phyloP scores from a whole-genome alignment of 2,797 vertebrate genomes.

The Menidia menidia region DNA sequence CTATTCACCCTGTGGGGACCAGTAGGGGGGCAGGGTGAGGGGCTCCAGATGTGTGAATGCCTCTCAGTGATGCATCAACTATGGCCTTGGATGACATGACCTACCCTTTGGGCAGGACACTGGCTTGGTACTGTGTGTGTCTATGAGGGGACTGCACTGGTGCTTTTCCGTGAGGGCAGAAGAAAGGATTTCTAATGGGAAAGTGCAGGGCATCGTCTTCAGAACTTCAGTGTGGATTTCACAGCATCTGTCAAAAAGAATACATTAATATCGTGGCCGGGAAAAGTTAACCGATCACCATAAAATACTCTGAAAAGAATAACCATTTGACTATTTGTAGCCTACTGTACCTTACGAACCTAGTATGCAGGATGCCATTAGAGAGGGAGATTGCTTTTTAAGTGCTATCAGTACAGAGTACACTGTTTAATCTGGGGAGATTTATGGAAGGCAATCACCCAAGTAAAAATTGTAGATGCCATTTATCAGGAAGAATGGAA shows the following conservation, averaged over 20 bases:
- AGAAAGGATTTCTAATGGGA: slow-evolving; percentile 9
- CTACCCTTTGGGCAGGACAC: slow-evolving; percentile 78
- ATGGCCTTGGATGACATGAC: slow-evolving; percentile 72
- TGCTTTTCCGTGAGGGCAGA: slow-evolving; percentile 37
- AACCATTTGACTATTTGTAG: slow-evolving; percentile 56
- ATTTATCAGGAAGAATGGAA: slow-evolving; percentile 86
- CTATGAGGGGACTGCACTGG: slow-evolving; percentile 36
- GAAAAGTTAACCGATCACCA: slow-evolving; percentile 39
- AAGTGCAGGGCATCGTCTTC: slow-evolving; percentile 2
- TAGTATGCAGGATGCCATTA: slow-evolving; percentile 70
- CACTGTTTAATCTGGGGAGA: slow-evolving; percentile 79
- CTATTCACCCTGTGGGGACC: slow-evolving; percentile 70
- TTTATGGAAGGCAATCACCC: slow-evolving; percentile 85
- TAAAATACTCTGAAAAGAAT: slow-evolving; percentile 41
- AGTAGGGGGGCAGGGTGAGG: slow-evolving; percentile 66
- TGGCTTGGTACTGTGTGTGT: slow-evolving; percentile 54
- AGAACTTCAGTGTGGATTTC: slow-evolving; percentile 3
- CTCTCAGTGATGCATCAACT: slow-evolving; percentile 74
- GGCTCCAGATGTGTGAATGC: slow-evolving; percentile 78
- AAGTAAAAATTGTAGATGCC: slow-evolving; percentile 81
- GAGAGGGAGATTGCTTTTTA: slow-evolving; percentile 81
- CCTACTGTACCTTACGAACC: slow-evolving; percentile 68
- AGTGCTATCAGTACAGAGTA: slow-evolving; percentile 75
- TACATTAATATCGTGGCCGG: slow-evolving; percentile 11
- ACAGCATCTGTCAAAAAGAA: slow-evolving; percentile 7